These are phyloP conservation scores for Nowickia ferox DNA, from an alignment of 2,888 invertebrate genomes.

Conservation along the genomic window DNA sequence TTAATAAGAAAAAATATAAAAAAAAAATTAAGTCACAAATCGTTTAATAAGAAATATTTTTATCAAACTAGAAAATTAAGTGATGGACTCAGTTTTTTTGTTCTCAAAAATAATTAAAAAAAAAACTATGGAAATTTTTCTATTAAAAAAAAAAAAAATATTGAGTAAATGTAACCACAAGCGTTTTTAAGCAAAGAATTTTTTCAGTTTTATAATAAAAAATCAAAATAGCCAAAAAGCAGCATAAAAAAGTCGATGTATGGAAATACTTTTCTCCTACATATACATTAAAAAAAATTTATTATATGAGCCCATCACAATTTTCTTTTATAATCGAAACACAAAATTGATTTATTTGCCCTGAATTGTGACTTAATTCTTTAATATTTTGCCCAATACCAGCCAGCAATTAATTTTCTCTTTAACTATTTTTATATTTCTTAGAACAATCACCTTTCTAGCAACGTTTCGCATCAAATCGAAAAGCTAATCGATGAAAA, in stretches of 20 bases:
- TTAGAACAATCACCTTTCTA: slow-evolving; percentile 72
- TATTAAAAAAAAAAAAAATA: slow-evolving; percentile 19
- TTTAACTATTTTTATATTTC: not conserved
- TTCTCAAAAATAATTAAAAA: slow-evolving; percentile 26
- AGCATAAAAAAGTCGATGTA: slow-evolving; percentile 12
- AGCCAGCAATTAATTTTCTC: not conserved
- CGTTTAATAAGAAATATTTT: slow-evolving; percentile 14
- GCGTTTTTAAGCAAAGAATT: slow-evolving; percentile 83
- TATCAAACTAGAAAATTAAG: slow-evolving; percentile 71
- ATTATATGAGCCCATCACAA: slow-evolving; percentile 82
- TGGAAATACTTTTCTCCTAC: not conserved
- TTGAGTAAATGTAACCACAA: slow-evolving; percentile 75
- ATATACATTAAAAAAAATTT: slow-evolving; percentile 6
- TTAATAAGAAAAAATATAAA: not conserved
- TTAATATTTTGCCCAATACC: not conserved
- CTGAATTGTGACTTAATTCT: slow-evolving; percentile 69
- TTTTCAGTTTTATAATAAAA: slow-evolving; percentile 56
- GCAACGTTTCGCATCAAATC: slow-evolving; percentile 83
- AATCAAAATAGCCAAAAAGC: not conserved
- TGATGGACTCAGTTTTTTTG: slow-evolving; percentile 76
- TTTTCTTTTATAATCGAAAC: slow-evolving; percentile 75
- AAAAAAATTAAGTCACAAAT: slow-evolving; percentile 74
- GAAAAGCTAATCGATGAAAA: slow-evolving; percentile 87
- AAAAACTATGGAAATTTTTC: slow-evolving; percentile 23
- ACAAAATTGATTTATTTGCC: slow-evolving; percentile 31